A percentile compares a stretch with the other conserved stretches of the same genome.
Evolutionary conservation across 2,888 invertebrate genomes (phyloP).

Genomic region (Coleophora deauratella): DNA sequence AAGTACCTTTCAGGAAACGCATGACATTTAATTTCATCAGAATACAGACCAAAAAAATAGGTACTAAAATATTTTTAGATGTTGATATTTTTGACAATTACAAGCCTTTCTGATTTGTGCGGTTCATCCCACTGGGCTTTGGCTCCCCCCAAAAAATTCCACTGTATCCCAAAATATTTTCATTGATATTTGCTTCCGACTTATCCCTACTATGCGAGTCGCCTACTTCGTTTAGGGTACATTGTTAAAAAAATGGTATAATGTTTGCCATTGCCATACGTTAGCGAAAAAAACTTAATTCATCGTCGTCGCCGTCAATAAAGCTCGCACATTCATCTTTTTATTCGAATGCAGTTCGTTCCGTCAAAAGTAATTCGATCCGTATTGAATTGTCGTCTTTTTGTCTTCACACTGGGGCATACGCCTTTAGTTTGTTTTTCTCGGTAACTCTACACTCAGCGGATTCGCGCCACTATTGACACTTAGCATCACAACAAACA

Average conservation of each 20-base stretch:
- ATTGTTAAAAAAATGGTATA: too few species aligned
- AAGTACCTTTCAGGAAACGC: background rate
- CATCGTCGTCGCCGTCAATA: background rate
- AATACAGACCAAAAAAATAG: slow-evolving; percentile 7
- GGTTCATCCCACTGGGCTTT: too few species aligned
- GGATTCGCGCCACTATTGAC: slow-evolving; percentile 66
- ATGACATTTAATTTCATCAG: background rate
- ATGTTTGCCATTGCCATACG: background rate
- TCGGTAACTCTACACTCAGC: slow-evolving; percentile 55
- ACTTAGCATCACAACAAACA: slow-evolving; percentile 66
- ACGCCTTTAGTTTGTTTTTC: slow-evolving; percentile 62
- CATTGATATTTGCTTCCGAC: too few species aligned
- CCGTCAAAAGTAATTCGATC: slow-evolving; percentile 68
- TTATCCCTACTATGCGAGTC: too few species aligned
- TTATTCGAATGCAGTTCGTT: slow-evolving; percentile 58
- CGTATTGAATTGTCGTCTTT: slow-evolving; percentile 49
- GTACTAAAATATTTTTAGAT: too few species aligned
- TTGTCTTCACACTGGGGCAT: slow-evolving; percentile 67
- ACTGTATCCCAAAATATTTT: too few species aligned
- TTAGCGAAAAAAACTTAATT: background rate
- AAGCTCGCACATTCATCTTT: slow-evolving; percentile 12
- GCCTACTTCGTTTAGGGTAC: too few species aligned
- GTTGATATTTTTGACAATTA: too few species aligned
- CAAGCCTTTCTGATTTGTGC: too few species aligned
- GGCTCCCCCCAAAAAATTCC: too few species aligned